These are phyloP conservation scores for Drosophila macrospina DNA, from an alignment of 2,888 invertebrate genomes.

Conservation along the genomic window DNA sequence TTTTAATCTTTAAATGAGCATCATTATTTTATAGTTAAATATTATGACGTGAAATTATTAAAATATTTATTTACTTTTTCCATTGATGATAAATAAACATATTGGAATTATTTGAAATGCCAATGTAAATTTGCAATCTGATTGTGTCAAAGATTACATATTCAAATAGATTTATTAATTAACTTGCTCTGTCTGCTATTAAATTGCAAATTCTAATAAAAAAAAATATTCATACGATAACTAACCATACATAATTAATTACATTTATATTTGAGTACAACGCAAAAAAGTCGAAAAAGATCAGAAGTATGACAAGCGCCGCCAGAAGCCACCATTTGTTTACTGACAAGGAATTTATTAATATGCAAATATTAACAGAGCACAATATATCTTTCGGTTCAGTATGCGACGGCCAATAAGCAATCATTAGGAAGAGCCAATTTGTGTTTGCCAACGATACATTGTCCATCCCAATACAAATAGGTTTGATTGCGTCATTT, in stretches of 20 bases:
- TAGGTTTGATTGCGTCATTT: background rate
- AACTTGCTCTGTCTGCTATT: background rate
- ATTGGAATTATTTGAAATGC: background rate
- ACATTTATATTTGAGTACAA: conserved; percentile 13
- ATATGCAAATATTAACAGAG: conserved; percentile 11
- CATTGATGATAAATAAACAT: background rate
- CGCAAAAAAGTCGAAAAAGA: background rate
- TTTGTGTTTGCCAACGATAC: conserved; percentile 6
- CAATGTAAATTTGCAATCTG: conserved; percentile 1
- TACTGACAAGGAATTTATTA: conserved; percentile 20
- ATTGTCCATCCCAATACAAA: conserved; percentile 26
- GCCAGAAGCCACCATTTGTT: conserved; percentile 17
- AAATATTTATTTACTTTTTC: background rate
- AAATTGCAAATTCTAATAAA: background rate
- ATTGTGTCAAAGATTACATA: conserved; percentile 20
- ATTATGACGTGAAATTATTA: conserved; percentile 1
- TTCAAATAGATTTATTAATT: conserved; percentile 34
- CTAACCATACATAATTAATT: conserved; percentile 30
- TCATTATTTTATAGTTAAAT: conserved; percentile 3
- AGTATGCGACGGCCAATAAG: conserved; percentile 1
- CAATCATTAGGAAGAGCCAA: conserved; percentile 13
- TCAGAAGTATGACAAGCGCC: conserved; percentile 16
- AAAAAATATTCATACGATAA: conserved; percentile 18
- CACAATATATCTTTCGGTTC: background rate
- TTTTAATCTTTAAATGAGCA: background rate